A percentile compares a stretch with the other conserved stretches of the same genome.
phyloP scores from a whole-genome alignment of 2,113 vertebrate species.

The Scolopax mira region DNA sequence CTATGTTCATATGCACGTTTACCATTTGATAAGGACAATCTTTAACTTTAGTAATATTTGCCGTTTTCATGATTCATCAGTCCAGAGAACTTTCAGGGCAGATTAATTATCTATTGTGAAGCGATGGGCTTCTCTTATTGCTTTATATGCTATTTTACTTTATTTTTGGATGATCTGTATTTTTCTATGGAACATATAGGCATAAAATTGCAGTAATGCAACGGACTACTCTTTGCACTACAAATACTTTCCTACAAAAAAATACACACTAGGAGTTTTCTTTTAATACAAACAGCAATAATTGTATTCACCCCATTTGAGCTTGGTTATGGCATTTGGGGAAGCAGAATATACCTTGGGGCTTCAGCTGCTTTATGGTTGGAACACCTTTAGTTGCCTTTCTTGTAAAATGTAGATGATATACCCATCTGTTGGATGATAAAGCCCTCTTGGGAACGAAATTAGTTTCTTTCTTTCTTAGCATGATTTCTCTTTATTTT shows the following conservation, averaged over 20 bases:
- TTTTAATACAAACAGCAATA: neutral
- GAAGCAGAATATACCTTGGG: neutral
- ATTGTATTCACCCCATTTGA: neutral
- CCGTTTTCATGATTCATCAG: neutral
- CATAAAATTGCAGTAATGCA: neutral
- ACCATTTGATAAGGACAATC: neutral
- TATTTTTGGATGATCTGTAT: neutral
- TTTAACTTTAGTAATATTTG: neutral
- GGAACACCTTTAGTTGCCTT: neutral
- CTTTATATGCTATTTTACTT: neutral
- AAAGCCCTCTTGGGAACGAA: neutral
- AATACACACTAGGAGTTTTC: neutral
- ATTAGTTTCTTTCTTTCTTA: neutral
- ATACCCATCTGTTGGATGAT: neutral
- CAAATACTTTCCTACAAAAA: neutral
- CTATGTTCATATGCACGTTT: neutral
- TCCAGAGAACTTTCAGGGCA: neutral
- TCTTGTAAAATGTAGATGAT: neutral
- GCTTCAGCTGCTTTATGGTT: neutral
- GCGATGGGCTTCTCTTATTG: neutral
- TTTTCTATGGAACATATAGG: neutral
- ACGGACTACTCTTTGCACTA: neutral
- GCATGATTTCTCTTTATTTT: neutral
- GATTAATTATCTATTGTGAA: neutral
- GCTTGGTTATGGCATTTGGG: accelerated